Evolutionary conservation across 35 echinoderm and acorn worm genomes (phyloP).

Genomic region (Eucidaris tribuloides): DNA sequence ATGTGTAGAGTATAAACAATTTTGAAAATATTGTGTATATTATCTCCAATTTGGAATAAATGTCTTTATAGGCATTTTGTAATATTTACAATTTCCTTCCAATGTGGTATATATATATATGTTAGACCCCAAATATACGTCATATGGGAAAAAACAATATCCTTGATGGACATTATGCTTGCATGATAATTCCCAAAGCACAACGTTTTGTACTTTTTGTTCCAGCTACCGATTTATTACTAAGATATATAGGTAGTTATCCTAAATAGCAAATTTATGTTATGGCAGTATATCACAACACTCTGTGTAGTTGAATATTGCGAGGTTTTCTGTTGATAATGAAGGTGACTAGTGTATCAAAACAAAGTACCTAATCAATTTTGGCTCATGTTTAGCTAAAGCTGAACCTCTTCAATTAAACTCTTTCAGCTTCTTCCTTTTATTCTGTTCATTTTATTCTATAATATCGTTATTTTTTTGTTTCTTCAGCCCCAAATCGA

Average conservation of each 20-base stretch:
- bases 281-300: too few relatives aligned
- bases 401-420: background rate
- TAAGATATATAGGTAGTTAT: too few relatives aligned
- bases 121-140: background rate
- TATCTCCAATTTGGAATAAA: slow-evolving; percentile 34
- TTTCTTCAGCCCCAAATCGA: background rate
- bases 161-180: background rate
- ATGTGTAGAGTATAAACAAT: too few relatives aligned
- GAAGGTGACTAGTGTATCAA: background rate
- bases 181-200: background rate
- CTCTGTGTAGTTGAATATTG: too few relatives aligned
- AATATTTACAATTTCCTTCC: background rate
- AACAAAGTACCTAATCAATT: background rate
- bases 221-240: too few relatives aligned
- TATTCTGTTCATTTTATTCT: background rate
- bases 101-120: background rate
- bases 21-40: slow-evolving; percentile 37
- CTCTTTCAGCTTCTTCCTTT: background rate
- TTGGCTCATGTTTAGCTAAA: background rate
- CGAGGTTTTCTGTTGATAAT: too few relatives aligned
- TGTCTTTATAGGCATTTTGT: slow-evolving; percentile 30
- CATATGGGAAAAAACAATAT: too few relatives aligned
- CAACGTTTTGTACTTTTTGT: background rate
- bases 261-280: too few relatives aligned
- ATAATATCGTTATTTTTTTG: too few relatives aligned